These are phyloP conservation scores for Tribolium madens DNA, from an alignment of 1,140 invertebrate genomes.

Conservation along the genomic window DNA sequence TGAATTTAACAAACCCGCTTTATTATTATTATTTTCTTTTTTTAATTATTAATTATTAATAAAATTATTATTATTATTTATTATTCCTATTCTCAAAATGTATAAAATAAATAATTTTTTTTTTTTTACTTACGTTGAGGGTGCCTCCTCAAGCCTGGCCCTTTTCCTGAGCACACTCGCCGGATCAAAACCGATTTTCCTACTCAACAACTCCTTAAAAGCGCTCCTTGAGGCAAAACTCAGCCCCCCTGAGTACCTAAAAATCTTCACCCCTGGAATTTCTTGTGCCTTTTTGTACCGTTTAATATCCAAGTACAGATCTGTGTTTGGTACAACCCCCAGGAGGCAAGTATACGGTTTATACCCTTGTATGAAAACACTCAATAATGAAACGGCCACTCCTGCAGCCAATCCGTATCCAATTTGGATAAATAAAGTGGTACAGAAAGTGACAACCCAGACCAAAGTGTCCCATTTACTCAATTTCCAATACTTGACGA, in stretches of 20 bases:
- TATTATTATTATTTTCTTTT: too few relatives aligned
- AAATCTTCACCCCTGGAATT: slow-evolving; percentile 78
- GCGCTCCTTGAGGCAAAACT: slow-evolving; percentile 80
- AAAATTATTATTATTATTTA: too few relatives aligned
- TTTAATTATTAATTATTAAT: too few relatives aligned
- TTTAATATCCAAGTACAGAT: slow-evolving; percentile 81
- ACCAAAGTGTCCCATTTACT: slow-evolving; percentile 87
- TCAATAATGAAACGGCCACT: slow-evolving; percentile 77
- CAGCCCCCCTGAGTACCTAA: slow-evolving; percentile 81
- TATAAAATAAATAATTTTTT: too few relatives aligned
- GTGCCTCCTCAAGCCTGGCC: slow-evolving; percentile 62
- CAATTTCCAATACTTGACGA: slow-evolving; percentile 72
- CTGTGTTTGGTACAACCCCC: slow-evolving; percentile 78
- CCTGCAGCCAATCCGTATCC: slow-evolving; percentile 82
- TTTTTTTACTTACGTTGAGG: too few relatives aligned
- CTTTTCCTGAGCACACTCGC: slow-evolving; percentile 62
- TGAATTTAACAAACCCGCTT: too few relatives aligned
- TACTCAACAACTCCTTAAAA: slow-evolving; percentile 73
- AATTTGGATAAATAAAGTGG: slow-evolving; percentile 86
- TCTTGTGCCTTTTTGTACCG: slow-evolving; percentile 79
- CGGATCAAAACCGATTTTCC: slow-evolving; percentile 68
- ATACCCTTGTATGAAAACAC: slow-evolving; percentile 75
- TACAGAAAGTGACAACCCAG: slow-evolving; percentile 86
- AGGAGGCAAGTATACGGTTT: slow-evolving; percentile 75
- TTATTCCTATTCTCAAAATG: too few relatives aligned